Evolutionary conservation across 37 sponge, comb jelly and placozoan species (phyloP), one percentile per base, ranked within the genome.

Genomic region (Beroe ovata): DNA sequence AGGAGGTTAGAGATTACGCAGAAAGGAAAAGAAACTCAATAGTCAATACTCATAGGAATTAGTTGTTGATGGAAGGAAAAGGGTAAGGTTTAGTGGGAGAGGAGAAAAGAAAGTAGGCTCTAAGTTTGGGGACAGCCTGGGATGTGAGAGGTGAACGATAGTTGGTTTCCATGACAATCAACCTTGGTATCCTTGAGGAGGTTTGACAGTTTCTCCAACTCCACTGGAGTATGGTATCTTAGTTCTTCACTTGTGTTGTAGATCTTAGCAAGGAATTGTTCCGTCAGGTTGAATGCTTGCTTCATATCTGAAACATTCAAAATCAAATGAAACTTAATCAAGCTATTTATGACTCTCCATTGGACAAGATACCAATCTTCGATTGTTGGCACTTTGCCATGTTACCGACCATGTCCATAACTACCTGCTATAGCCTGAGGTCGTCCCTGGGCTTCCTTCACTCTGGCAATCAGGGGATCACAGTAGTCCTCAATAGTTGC

Each of bases 201-300:
- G 20, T 38, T 77, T 35, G 26, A 25, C 84, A 77, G 47, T 21
- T 77, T 39, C 28, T 77, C 84, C 84, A 77, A 19, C 23, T 77
- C 84, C 28, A 41, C 54, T 16, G 84, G 23, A 23, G 84, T 77
- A 54, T 77, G 84, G 28, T 77, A 77, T 2, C 84, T 8, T 3
- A 77, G 38, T 54, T 77, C 84, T 25, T 77, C 84, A 4, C 54
- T 21, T 1, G 42, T 39, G 54, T 77, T 77, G 22, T 30, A 30
- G 21, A 77, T 77, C 84, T 77, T 77, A 22, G 47, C 47, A 23
- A 77, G 54, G 84, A 77, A 77, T 54, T 77, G 84, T 40, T 77
- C 84, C 8, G 84, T 77, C 54, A 77, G 23, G 54, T 77, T 77
- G 23, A 77, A 77, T 39, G 84, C 54, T 38, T 77, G 41, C 54